A percentile compares a stretch with the other conserved stretches of the same genome.
Evolutionary conservation across 2,888 invertebrate genomes (phyloP).

Genomic region (Lasioglossum figueresi): DNA sequence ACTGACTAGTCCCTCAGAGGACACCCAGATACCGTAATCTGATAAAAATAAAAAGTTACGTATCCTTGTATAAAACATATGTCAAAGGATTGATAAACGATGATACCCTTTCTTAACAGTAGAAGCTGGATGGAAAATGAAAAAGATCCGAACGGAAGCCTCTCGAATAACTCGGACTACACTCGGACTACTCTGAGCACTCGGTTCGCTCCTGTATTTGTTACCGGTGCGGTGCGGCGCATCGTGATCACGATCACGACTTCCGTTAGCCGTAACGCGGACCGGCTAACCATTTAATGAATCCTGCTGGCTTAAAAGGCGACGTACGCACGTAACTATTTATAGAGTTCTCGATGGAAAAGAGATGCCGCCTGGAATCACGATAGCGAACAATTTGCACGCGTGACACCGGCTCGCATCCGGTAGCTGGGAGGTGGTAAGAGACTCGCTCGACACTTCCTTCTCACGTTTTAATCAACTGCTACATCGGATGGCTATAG

Average conservation of each 20-base stretch:
- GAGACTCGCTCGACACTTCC: neutral
- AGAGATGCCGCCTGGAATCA: constrained; percentile 33
- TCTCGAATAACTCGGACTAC: neutral
- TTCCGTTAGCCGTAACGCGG: constrained; percentile 50
- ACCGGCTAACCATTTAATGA: constrained; percentile 52
- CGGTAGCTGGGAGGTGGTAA: neutral
- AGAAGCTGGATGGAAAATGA: neutral
- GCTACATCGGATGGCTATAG: neutral
- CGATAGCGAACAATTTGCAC: constrained; percentile 32
- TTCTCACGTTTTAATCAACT: neutral
- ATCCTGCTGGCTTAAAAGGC: constrained; percentile 53
- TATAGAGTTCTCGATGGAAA: constrained; percentile 53
- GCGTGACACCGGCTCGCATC: neutral
- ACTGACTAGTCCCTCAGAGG: constrained; percentile 59
- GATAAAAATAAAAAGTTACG: constrained; percentile 38
- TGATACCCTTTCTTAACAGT: neutral
- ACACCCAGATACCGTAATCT: constrained; percentile 52
- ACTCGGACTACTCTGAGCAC: neutral
- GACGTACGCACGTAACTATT: constrained; percentile 58
- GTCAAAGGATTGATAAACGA: neutral
- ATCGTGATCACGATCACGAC: constrained; percentile 42
- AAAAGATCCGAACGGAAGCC: neutral
- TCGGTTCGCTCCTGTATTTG: constrained; percentile 39
- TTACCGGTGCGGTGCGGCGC: constrained; percentile 12
- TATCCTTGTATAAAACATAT: too few species aligned